Base-by-base conservation (phyloP, 53 echinoderm and acorn worm species). In the Mesocentrotus franciscanus region DNA sequence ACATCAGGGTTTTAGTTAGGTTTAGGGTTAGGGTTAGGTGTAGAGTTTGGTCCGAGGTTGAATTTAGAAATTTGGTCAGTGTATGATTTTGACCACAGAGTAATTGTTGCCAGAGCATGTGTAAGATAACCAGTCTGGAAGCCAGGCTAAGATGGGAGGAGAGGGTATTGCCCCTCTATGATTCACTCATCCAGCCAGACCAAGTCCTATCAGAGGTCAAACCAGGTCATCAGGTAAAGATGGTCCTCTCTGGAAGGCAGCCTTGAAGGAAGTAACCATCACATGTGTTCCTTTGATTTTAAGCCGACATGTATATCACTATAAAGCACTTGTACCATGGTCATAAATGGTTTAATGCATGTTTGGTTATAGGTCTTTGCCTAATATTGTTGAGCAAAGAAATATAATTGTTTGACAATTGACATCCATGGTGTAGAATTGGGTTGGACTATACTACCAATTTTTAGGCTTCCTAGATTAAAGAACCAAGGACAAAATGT, bases 141-240 rank as follows among this genome's bases (percentile, higher is more conserved):
- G 27, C 18, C 20, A 87, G 87, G 58, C 87, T 87, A 58, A 87
- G 55, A 29, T 57, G 87, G 57, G 34, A 87, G 87, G 87, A 26
- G 59, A 56, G 87, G 87, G 87, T 87, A 87, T 58, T 87, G 87
- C 87, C 87, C 87, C 87, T 27, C n/a, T 18, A 87, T 87, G 87
- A 87, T 87, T 87, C 87, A 87, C 39, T 87, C 87, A 87, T 57
- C 87, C 9, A 42, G 81, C 20, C 5, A 39, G 79, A 42, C 87
- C 58, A 85, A 57, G 0, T n/a, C 26, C 87, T 58, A 27, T 56
- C 56, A 13, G 59, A 29, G 87, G 17, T 87, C 57, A 87, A n/a
- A 58, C 87, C 58, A 87, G 87, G 87, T 87, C 87, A 87, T 56
- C 12, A 26, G n/a, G 87, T 56, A 87, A 29, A 58, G 87, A 87